These are phyloP conservation scores for Elymnias hypermnestra DNA, from an alignment of 1,140 invertebrate species.

Conservation along the genomic window DNA sequence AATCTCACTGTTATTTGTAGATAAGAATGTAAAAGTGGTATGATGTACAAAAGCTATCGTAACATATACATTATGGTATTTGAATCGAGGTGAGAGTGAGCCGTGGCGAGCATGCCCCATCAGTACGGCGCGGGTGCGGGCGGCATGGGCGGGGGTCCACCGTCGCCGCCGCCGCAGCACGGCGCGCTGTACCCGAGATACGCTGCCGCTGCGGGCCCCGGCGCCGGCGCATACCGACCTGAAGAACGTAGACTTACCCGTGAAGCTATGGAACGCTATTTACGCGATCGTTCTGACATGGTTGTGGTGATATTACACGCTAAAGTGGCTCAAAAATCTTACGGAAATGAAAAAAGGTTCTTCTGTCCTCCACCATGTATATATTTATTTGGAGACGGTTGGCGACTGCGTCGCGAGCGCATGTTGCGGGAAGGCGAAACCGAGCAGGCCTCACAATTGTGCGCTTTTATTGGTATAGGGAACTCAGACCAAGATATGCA, in stretches of 20 bases:
- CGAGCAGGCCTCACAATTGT: constrained; percentile 93
- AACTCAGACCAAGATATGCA: constrained; percentile 99
- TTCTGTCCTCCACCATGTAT: constrained; percentile 99
- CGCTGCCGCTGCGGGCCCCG: constrained; percentile 68
- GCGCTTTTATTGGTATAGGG: constrained; percentile 99
- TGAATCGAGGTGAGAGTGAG: constrained; percentile 46
- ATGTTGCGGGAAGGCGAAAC: constrained; percentile 92
- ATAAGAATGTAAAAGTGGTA: constrained; percentile 22
- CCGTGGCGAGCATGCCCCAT: constrained; percentile 82
- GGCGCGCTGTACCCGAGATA: constrained; percentile 71
- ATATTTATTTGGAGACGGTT: constrained; percentile 98
- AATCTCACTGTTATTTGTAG: constrained; percentile 13
- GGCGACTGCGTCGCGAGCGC: constrained; percentile 94
- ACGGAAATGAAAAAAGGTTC: constrained; percentile 99
- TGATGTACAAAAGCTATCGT: constrained; percentile 21
- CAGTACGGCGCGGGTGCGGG: constrained; percentile 83
- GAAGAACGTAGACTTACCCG: constrained; percentile 92
- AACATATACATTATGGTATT: constrained; percentile 31
- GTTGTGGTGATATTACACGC: constrained; percentile 98
- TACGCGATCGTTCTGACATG: constrained; percentile 96
- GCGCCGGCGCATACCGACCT: constrained; percentile 81
- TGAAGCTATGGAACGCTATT: constrained; percentile 97
- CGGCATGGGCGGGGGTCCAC: constrained; percentile 81
- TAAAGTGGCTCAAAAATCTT: constrained; percentile 99
- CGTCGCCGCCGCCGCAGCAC: constrained; percentile 66